Percentiles rank a stretch among this genome's conserved stretches.
These are phyloP conservation scores for Maniola jurtina DNA, from an alignment of 1,140 invertebrate species.

Conservation along the genomic window DNA sequence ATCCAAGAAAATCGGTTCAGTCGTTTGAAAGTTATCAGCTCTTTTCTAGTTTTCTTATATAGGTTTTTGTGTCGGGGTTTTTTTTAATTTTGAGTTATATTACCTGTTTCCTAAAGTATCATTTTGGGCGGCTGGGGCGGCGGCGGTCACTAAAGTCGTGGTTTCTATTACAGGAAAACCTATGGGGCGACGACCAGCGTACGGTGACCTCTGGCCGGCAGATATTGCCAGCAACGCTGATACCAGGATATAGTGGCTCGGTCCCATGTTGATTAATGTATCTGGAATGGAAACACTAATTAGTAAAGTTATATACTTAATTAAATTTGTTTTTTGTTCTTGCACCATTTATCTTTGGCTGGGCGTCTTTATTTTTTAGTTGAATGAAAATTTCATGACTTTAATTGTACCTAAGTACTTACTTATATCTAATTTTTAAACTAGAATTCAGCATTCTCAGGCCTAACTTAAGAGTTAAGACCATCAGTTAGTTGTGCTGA, in stretches of 20 bases:
- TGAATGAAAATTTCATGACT: not conserved
- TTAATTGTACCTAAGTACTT: not conserved
- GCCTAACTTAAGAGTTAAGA: too few species aligned
- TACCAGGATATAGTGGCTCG: conserved; percentile 27
- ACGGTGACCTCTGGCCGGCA: conserved; percentile 50
- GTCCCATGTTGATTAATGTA: conserved; percentile 31
- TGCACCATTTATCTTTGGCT: conserved; percentile 1
- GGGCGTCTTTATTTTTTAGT: not conserved
- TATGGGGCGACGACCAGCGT: conserved; percentile 46
- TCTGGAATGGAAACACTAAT: conserved; percentile 24
- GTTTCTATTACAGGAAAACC: conserved; percentile 45
- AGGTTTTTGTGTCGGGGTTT: too few species aligned
- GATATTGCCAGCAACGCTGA: conserved; percentile 30
- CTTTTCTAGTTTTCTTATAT: too few species aligned
- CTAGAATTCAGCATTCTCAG: too few species aligned
- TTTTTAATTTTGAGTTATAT: too few species aligned
- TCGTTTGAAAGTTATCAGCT: too few species aligned
- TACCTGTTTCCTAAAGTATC: conserved; percentile 50
- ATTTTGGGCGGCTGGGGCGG: conserved; percentile 7
- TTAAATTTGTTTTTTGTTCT: conserved; percentile 8
- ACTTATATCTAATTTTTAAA: too few species aligned
- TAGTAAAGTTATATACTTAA: conserved; percentile 15
- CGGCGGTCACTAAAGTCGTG: conserved; percentile 18
- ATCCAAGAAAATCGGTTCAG: too few species aligned
- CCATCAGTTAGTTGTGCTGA: too few species aligned